Base-by-base conservation (phyloP, 2,888 invertebrate species). In the Rugalucina vietnamica region DNA sequence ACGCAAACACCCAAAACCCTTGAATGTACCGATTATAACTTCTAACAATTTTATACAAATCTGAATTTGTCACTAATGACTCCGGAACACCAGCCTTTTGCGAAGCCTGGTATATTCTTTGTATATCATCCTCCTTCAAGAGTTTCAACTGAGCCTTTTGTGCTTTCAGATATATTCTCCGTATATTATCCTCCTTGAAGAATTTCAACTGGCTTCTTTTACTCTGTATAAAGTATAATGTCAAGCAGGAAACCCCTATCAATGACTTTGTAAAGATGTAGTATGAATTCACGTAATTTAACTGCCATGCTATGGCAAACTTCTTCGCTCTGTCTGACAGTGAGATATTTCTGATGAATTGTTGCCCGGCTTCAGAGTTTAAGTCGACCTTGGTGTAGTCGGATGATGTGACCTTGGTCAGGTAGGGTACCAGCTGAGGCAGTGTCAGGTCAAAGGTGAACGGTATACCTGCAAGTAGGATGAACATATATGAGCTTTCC, bases 271-370 rank as follows among this genome's bases (percentile, higher is more conserved):
- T 18, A 14, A 65, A 10, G 24, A 65, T 32, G 65, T 34, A 65
- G 34, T 34, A 34, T 3, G 96, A 96, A 85, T 96, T 96, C 1
- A 96, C 94, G 95, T 96, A 96, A 81, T 97, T 93, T 76, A 98
- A 96, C 94, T 97, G 97, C 89, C 97, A 96, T 81, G 97, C 97
- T 36, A 98, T 96, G 0, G 97, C 97, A 95, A 97, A 98, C 84
- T 97, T 96, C 94, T 97, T 97, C 14, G 97, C 98, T 85, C 97
- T 96, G 86, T 97, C 97, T 21, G 97, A 97, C n/a, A 98, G 93
- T 2, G 97, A 94, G 37, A 98, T 93, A 0, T 97, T 96, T 21
- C 97, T 95, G 74, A 96, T 95, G 69, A 98, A 95, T 79, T 96
- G 94, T 89, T 96, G 94, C 0, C 97, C 97, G 81, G 95, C 96